A percentile compares a stretch with the other conserved stretches of the same genome.
Conservation (phyloP, 2,888 invertebrate species). For the Mactromeris polynyma region DNA sequence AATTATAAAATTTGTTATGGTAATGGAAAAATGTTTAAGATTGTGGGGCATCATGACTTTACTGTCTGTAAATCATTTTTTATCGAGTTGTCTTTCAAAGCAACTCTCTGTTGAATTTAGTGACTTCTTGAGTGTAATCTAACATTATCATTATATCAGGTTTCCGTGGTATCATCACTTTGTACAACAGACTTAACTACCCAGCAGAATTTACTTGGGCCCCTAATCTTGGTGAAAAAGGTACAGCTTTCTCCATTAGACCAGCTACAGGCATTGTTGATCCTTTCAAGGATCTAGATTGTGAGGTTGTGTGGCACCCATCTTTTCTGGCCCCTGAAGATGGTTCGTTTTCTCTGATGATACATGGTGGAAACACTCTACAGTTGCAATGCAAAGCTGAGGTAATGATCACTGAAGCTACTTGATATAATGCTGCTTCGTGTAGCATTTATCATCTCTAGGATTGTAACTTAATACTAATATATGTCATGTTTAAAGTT, state of each 20-base stretch:
- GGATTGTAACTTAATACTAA: too few species aligned
- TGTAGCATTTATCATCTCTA: too few species aligned
- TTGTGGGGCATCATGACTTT: too few species aligned
- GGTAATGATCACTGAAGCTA: conserved; percentile 72
- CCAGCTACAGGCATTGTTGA: conserved; percentile 87
- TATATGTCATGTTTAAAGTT: too few species aligned
- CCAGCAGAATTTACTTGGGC: conserved; percentile 87
- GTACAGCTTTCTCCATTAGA: conserved; percentile 87
- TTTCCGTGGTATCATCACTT: conserved; percentile 85
- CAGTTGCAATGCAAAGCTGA: conserved; percentile 85
- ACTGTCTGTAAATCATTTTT: too few species aligned
- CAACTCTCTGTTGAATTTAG: too few species aligned
- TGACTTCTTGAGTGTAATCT: too few species aligned
- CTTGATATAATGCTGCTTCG: too few species aligned
- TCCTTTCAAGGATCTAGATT: conserved; percentile 85
- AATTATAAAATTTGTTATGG: too few species aligned
- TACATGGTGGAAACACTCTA: conserved; percentile 83
- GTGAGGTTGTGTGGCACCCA: conserved; percentile 88
- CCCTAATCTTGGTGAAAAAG: conserved; percentile 85
- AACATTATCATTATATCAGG: conserved; percentile 64
- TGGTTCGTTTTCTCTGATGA: conserved; percentile 85
- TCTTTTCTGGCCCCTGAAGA: conserved; percentile 86
- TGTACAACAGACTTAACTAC: conserved; percentile 85
- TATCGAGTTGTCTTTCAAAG: too few species aligned
- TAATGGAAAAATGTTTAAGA: too few species aligned